Percentiles rank a stretch among this genome's conserved stretches.
phyloP scores from a whole-genome alignment of 2,888 invertebrate genomes.

The Cantharis rufa region DNA sequence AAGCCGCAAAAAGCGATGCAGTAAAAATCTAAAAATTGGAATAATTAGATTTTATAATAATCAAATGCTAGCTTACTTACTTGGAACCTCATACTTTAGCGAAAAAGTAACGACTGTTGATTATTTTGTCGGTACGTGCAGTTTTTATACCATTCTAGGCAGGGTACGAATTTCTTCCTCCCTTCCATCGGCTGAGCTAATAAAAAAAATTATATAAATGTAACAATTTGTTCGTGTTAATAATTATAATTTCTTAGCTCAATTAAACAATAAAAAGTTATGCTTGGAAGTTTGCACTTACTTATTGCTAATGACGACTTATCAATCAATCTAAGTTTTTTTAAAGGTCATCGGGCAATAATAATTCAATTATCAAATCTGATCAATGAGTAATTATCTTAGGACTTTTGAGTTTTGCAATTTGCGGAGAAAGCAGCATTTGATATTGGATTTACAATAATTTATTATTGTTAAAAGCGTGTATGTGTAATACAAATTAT shows the following conservation, averaged over 20 bases:
- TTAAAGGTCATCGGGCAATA: not conserved
- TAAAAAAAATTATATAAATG: not conserved
- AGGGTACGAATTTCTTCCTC: not conserved
- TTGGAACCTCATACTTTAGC: conserved; percentile 44
- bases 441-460: not conserved
- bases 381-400: not conserved
- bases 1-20: conserved; percentile 48
- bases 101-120: conserved; percentile 47
- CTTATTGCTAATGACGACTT: not conserved
- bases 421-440: not conserved
- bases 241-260: not conserved
- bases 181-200: not conserved
- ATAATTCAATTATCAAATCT: not conserved
- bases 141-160: conserved; percentile 8
- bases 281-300: not conserved
- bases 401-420: not conserved
- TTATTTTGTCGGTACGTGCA: conserved; percentile 4
- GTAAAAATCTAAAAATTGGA: conserved; percentile 45
- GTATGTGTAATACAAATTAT: not conserved
- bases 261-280: not conserved
- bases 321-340: not conserved
- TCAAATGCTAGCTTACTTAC: conserved; percentile 40
- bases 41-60: not conserved
- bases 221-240: not conserved
- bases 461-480: conserved; percentile 1